These are phyloP conservation scores for Typhlichthys eigenmanni DNA, from an alignment of 2,797 vertebrate genomes.

Conservation along the genomic window DNA sequence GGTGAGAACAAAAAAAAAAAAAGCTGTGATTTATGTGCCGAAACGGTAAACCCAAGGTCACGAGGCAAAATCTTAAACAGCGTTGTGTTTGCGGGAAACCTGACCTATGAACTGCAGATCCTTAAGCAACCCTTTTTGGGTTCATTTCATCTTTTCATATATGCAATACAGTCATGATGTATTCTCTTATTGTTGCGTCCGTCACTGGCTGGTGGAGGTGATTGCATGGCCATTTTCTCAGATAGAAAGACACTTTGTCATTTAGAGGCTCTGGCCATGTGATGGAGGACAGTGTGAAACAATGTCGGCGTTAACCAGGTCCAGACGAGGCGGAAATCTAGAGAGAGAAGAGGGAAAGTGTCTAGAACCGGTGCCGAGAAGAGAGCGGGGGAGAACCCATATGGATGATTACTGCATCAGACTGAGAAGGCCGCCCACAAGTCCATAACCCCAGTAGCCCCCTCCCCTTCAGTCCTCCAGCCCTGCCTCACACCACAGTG, in stretches of 20 bases:
- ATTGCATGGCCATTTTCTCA: conserved; percentile 31
- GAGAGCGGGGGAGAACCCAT: conserved; percentile 44
- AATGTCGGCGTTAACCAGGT: conserved; percentile 40
- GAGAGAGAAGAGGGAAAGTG: conserved; percentile 32
- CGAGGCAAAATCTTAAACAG: conserved; percentile 12
- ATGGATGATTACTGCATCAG: conserved; percentile 50
- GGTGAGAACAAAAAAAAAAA: conserved; percentile 27
- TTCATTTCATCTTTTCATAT: conserved; percentile 18
- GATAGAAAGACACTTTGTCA: conserved; percentile 26
- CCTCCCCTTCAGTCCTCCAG: conserved; percentile 20
- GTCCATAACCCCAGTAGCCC: conserved; percentile 28
- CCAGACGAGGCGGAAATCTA: conserved; percentile 45
- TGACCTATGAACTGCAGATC: background rate
- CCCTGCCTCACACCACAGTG: conserved; percentile 86
- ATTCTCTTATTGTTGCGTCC: conserved; percentile 27
- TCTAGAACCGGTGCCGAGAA: conserved; percentile 50
- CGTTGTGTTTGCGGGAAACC: background rate
- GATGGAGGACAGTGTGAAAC: conserved; percentile 32
- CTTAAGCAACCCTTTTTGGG: conserved; percentile 35
- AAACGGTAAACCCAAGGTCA: conserved; percentile 36
- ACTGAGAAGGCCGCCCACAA: conserved; percentile 42
- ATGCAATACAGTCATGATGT: background rate
- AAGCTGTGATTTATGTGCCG: conserved; percentile 18
- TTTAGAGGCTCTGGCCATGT: conserved; percentile 12
- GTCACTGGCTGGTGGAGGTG: conserved; percentile 24